These are phyloP conservation scores for Schizotus pectinicornis DNA, from an alignment of 2,888 invertebrate genomes.

Conservation along the genomic window DNA sequence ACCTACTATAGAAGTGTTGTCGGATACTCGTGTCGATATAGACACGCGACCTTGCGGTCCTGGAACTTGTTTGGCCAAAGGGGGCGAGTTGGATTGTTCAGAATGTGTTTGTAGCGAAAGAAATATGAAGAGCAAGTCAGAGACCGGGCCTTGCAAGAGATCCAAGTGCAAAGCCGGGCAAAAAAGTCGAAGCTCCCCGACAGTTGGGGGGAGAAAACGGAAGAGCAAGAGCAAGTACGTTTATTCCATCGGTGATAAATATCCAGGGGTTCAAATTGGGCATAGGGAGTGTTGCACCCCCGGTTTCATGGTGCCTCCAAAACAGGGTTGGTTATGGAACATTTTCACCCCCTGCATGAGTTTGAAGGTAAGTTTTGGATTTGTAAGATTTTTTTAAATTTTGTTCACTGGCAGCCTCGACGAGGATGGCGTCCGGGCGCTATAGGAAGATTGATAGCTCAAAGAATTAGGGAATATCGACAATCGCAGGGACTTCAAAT, in stretches of 20 bases:
- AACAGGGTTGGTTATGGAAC: constrained; percentile 76
- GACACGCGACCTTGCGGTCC: constrained; percentile 4
- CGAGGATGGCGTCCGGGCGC: constrained; percentile 67
- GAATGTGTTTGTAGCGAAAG: neutral
- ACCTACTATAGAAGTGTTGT: neutral
- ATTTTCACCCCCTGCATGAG: constrained; percentile 44
- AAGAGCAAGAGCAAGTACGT: constrained; percentile 58
- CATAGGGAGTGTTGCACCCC: constrained; percentile 64
- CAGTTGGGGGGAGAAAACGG: constrained; percentile 6
- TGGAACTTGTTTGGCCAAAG: constrained; percentile 18
- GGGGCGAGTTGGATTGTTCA: constrained; percentile 17
- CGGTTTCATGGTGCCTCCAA: constrained; percentile 63
- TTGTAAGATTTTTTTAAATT: neutral
- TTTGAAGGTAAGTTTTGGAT: constrained; percentile 41
- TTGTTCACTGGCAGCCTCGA: constrained; percentile 49
- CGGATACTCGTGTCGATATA: neutral
- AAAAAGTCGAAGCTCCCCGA: constrained; percentile 1
- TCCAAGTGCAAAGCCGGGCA: neutral
- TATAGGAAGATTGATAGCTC: constrained; percentile 60
- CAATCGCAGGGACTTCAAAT: constrained; percentile 46
- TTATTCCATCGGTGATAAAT: constrained; percentile 59
- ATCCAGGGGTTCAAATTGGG: constrained; percentile 64
- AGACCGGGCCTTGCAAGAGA: constrained; percentile 2
- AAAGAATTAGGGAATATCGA: constrained; percentile 49
- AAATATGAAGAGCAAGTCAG: neutral